Conservation (phyloP, 2,888 invertebrate species). For the Bibio marci region DNA sequence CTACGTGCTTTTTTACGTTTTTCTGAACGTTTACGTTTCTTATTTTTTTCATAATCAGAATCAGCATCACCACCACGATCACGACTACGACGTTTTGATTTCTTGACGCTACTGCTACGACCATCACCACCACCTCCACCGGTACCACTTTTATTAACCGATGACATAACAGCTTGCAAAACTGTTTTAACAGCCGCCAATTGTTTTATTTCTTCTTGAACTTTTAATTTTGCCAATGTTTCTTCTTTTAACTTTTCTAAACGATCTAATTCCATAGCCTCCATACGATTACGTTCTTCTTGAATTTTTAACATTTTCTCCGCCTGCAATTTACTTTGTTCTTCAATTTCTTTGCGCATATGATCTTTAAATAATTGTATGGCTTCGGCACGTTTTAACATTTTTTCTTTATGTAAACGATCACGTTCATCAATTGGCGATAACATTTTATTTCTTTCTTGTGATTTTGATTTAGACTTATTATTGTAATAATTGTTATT, state of each 20-base stretch:
- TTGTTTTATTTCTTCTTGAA: constrained; percentile 19
- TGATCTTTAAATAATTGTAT: constrained; percentile 38
- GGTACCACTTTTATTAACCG: constrained; percentile 6
- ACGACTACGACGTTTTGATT: neutral
- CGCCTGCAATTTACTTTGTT: constrained; percentile 36
- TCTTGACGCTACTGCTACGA: neutral
- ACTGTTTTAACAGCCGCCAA: constrained; percentile 12
- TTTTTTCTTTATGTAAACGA: constrained; percentile 25
- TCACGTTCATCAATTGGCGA: constrained; percentile 15
- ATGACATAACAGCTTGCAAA: constrained; percentile 12
- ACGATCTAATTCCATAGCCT: constrained; percentile 23
- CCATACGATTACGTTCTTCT: constrained; percentile 24
- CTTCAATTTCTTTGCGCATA: constrained; percentile 38
- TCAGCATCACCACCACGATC: neutral
- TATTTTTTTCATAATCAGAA: constrained; percentile 1
- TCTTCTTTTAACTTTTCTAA: constrained; percentile 26
- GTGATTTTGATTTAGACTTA: too few relatives aligned
- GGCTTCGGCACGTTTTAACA: constrained; percentile 32
- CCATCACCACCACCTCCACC: too few relatives aligned
- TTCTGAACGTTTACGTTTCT: constrained; percentile 3
- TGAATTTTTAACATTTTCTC: constrained; percentile 24
- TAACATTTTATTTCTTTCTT: too few relatives aligned
- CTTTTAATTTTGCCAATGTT: constrained; percentile 24
- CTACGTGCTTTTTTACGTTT: neutral
- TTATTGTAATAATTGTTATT: too few relatives aligned